Evolutionary conservation across 2,113 vertebrate species (phyloP), one percentile per base, ranked within the genome.

Genomic region (Poicephalus meyeri): DNA sequence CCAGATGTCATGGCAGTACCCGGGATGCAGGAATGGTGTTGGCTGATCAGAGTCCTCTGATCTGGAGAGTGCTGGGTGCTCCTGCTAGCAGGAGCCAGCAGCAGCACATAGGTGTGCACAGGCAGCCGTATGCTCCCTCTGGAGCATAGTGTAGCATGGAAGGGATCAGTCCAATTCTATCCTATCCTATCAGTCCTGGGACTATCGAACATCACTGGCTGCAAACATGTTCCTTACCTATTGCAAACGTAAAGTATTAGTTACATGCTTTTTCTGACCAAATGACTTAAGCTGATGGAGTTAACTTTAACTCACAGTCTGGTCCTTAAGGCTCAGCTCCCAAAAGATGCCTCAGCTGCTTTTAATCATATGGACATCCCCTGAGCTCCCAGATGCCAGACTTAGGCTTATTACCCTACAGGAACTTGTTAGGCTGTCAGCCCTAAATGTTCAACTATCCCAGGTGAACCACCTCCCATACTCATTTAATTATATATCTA

Each of bases 371-470:
- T 3, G 33, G 84, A 84, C 84, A 89, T 71, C 37, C 76, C 87
- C 86, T n/a, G 80, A 91, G 76, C 80, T 92, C 80, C 83, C 86
- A 88, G 88, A 78, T 90, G 86, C 92, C 91, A 86, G 68, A 68
- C 39, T 61, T 9, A 7, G 50, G 41, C 66, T 88, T 85, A 58
- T 74, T 80, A 74, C 83, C 72, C 77, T 86, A 86, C 91, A 94
- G 95, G 86, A 95, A 70, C 92, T 88, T 90, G 92, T 94, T 69
- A 91, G 88, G 80, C 91, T 94, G 91, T 91, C 94, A 93, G 76
- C 60, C 65, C 77, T 23, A 10, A 31, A 47, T 84, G 86, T 86
- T 78, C 93, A 61, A 29, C 55, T 71, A 84, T n/a, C 56, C 80
- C 89, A 89, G 83, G 80, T 95, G 91, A 97, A 47, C 65, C 80